phyloP scores from a whole-genome alignment of 2,113 vertebrate species.

The Loxodonta africana region DNA sequence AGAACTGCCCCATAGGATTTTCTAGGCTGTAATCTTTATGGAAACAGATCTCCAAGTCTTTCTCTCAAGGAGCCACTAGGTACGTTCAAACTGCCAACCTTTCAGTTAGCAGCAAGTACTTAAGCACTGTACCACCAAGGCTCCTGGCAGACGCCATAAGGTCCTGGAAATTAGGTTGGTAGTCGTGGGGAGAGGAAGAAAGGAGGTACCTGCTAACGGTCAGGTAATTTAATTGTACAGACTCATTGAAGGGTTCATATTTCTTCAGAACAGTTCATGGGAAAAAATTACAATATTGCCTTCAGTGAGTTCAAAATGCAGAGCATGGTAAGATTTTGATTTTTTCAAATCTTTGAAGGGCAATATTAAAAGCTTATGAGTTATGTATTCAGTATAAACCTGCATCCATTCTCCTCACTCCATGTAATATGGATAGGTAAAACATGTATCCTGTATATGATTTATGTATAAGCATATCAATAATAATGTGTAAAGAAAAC shows the following conservation, averaged over 20 bases:
- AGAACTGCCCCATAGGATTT: neutral
- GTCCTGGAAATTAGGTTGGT: neutral
- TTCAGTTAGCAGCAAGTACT: neutral
- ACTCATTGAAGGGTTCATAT: neutral
- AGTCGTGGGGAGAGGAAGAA: neutral
- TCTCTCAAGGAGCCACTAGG: neutral
- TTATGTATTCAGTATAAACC: slow-evolving; percentile 52
- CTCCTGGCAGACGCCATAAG: neutral
- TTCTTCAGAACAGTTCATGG: slow-evolving; percentile 11
- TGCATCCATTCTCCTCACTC: slow-evolving; percentile 43
- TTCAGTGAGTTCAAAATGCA: slow-evolving; percentile 58
- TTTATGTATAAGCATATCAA: slow-evolving; percentile 74
- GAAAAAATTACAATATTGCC: slow-evolving; percentile 21
- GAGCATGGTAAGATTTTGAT: neutral
- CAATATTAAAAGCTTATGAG: slow-evolving; percentile 52
- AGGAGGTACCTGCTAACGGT: neutral
- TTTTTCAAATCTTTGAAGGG: slow-evolving; percentile 42
- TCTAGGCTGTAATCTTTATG: neutral
- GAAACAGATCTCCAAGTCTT: neutral
- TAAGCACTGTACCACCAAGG: neutral
- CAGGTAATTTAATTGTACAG: neutral
- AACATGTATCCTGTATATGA: slow-evolving; percentile 42
- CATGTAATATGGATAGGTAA: slow-evolving; percentile 53
- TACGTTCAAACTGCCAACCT: neutral
- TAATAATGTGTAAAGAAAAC: slow-evolving; percentile 77